Percentiles rank a stretch among this genome's conserved stretches.
Evolutionary conservation across 2,113 vertebrate species (phyloP).

Genomic region (Pelecanus crispus): DNA sequence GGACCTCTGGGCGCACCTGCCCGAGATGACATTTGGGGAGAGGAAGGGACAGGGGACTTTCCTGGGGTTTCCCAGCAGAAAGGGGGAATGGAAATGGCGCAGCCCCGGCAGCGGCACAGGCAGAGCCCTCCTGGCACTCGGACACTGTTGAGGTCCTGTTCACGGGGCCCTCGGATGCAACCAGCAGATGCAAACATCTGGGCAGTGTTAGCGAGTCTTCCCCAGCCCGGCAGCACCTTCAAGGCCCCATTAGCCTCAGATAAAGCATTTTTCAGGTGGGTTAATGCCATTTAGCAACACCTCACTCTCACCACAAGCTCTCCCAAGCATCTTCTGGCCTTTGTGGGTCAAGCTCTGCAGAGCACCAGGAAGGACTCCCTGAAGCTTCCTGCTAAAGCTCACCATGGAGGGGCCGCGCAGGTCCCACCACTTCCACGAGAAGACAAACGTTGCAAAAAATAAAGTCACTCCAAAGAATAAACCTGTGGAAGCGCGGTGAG

Average conservation of each 20-base stretch:
- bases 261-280: rapidly evolving
- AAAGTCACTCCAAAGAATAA: neutral
- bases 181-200: neutral
- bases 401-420: too few species aligned
- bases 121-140: neutral
- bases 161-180: rapidly evolving
- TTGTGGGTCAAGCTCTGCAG: neutral
- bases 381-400: neutral
- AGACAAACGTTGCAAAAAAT: rapidly evolving
- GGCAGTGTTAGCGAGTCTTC: rapidly evolving
- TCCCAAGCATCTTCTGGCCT: neutral
- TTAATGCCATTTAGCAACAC: too few species aligned
- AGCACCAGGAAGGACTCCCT: neutral
- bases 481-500: rapidly evolving
- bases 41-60: neutral
- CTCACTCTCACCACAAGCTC: neutral
- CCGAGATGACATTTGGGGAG: neutral
- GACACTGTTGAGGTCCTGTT: rapidly evolving
- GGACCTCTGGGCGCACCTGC: too few species aligned
- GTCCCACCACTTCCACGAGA: neutral
- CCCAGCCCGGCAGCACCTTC: neutral
- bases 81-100: rapidly evolving
- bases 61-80: neutral
- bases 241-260: rapidly evolving
- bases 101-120: rapidly evolving